A percentile compares a stretch with the other conserved stretches of the same genome.
Evolutionary conservation across 1,140 invertebrate species (phyloP).

Genomic region (Stenopsyche tienmushanensis): DNA sequence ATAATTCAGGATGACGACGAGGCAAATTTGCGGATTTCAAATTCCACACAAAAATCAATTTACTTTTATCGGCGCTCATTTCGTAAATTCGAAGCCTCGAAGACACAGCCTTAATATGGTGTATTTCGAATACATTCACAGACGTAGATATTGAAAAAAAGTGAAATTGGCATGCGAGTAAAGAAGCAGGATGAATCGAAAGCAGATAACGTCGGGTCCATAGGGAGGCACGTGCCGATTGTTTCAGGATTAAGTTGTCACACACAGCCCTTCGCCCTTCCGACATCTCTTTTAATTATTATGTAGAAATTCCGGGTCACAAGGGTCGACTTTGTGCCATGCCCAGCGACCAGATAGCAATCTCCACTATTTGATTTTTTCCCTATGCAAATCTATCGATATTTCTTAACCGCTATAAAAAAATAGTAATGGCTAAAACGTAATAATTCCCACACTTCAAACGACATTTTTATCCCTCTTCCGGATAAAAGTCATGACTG

Average conservation of each 20-base stretch:
- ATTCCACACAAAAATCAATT: slow-evolving; percentile 22
- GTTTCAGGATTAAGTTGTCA: slow-evolving; percentile 41
- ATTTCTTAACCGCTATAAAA: too few species aligned
- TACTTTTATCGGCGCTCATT: slow-evolving; percentile 12
- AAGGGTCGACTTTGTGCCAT: neutral
- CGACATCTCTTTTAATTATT: slow-evolving; percentile 39
- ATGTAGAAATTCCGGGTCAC: slow-evolving; percentile 26
- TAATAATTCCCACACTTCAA: too few species aligned
- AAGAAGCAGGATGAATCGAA: slow-evolving; percentile 18
- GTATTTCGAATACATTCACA: too few species aligned
- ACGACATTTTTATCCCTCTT: too few species aligned
- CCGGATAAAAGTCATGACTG: too few species aligned
- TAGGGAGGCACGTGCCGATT: slow-evolving; percentile 33
- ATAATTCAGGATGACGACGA: slow-evolving; percentile 29
- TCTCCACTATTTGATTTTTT: too few species aligned
- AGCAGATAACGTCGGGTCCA: slow-evolving; percentile 11
- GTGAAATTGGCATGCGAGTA: neutral
- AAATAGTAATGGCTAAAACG: too few species aligned
- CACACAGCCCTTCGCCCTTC: slow-evolving; percentile 21
- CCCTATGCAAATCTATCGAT: too few species aligned
- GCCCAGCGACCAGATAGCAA: slow-evolving; percentile 11
- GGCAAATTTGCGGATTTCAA: slow-evolving; percentile 24
- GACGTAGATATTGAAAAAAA: neutral
- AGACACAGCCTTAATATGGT: too few species aligned
- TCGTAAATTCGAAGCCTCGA: too few species aligned